phyloP scores from a whole-genome alignment of 2,888 invertebrate genomes.

The Drosophila lacicola region DNA sequence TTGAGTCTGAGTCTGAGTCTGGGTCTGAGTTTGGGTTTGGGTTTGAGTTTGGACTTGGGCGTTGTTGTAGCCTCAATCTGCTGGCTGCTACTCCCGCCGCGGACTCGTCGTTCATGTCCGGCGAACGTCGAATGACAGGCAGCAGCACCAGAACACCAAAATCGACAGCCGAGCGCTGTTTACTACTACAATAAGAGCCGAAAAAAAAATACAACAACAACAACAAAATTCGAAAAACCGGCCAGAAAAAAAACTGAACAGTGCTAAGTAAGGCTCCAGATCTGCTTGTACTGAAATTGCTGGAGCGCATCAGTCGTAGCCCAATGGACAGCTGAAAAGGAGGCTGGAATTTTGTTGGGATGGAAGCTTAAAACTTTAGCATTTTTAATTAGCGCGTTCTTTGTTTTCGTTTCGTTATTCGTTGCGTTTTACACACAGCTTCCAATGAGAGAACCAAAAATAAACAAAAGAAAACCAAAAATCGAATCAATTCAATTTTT shows the following conservation, averaged over 20 bases:
- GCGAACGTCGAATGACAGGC: conserved; percentile 59
- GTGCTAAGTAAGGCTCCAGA: conserved; percentile 31
- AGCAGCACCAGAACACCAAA: conserved; percentile 60
- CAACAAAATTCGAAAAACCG: conserved; percentile 30
- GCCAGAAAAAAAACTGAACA: conserved; percentile 41
- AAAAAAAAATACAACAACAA: conserved; percentile 38
- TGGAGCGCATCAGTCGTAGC: conserved; percentile 50
- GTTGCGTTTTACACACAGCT: conserved; percentile 66
- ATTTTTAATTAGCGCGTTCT: conserved; percentile 85
- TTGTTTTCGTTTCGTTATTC: conserved; percentile 84
- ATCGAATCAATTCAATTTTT: conserved; percentile 52
- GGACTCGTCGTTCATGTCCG: conserved; percentile 55
- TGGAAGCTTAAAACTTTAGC: conserved; percentile 80
- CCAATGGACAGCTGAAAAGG: conserved; percentile 78
- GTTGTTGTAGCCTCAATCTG: conserved; percentile 43
- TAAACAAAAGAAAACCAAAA: conserved; percentile 11
- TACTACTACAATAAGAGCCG: conserved; percentile 71
- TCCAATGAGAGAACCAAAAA: conserved; percentile 11
- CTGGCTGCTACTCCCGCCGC: conserved; percentile 43
- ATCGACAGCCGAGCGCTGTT: conserved; percentile 74
- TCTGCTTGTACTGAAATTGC: conserved; percentile 70
- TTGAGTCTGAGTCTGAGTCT: conserved; percentile 24
- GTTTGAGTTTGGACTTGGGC: conserved; percentile 24
- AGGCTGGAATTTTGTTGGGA: conserved; percentile 73
- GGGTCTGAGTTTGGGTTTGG: conserved; percentile 4